These are phyloP conservation scores for Stenoptilia bipunctidactyla DNA, from an alignment of 2,888 invertebrate species.

Conservation along the genomic window DNA sequence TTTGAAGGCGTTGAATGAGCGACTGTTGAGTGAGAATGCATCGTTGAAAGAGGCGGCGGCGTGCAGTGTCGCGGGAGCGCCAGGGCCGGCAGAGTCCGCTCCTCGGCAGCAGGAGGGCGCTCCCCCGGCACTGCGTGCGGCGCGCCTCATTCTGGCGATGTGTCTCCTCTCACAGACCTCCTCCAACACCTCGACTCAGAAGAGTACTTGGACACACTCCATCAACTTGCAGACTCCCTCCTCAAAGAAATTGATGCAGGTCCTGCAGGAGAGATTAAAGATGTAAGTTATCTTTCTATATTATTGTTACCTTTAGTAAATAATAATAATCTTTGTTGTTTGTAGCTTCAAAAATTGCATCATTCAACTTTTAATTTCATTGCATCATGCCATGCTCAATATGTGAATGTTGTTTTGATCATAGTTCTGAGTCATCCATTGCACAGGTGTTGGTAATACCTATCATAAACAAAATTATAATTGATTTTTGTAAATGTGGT, in stretches of 20 bases:
- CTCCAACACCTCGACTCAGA: slow-evolving; percentile 83
- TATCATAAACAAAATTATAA: no score
- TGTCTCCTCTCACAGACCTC: slow-evolving; percentile 89
- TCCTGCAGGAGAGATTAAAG: slow-evolving; percentile 75
- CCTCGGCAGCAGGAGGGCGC: slow-evolving; percentile 96
- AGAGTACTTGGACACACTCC: slow-evolving; percentile 78
- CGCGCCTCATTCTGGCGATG: slow-evolving; percentile 80
- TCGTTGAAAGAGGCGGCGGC: slow-evolving; percentile 70
- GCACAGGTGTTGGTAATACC: no score
- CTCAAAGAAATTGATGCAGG: slow-evolving; percentile 83
- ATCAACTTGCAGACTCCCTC: slow-evolving; percentile 87
- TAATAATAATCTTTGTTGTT: slow-evolving; percentile 73
- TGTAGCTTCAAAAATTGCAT: no score
- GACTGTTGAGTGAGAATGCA: slow-evolving; percentile 75
- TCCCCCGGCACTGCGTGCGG: slow-evolving; percentile 79
- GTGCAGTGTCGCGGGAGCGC: slow-evolving; percentile 78
- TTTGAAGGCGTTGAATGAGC: slow-evolving; percentile 77
- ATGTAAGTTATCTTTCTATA: slow-evolving; percentile 70
- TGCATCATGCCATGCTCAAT: no score
- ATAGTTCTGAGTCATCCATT: no score
- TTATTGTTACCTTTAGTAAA: slow-evolving; percentile 76
- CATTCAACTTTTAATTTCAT: no score
- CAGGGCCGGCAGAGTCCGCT: slow-evolving; percentile 85
- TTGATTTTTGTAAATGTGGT: no score
- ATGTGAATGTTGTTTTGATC: no score